Percentiles rank a stretch among this genome's conserved stretches.
Evolutionary conservation across 1,140 invertebrate species (phyloP).

Genomic region (Acyrthosiphon pisum): DNA sequence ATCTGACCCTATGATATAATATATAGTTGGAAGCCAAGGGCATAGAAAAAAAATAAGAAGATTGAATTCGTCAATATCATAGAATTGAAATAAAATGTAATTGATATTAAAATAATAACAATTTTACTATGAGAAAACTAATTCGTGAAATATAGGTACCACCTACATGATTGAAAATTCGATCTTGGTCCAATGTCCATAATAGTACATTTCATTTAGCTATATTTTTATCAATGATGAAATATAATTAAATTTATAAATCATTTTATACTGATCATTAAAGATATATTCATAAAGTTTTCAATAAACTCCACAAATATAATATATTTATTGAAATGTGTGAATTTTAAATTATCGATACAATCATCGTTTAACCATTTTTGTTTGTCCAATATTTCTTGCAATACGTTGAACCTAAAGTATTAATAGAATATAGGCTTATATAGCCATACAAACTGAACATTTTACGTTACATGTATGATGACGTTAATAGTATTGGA

Average conservation of each 20-base stretch:
- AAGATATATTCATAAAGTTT: background rate
- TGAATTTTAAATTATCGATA: background rate
- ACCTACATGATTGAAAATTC: too few relatives aligned
- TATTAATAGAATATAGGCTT: too few relatives aligned
- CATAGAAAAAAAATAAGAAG: too few relatives aligned
- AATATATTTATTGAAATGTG: too few relatives aligned
- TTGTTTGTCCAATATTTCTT: background rate
- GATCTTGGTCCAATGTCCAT: background rate
- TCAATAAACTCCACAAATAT: background rate
- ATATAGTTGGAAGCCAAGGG: too few relatives aligned
- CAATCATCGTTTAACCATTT: background rate
- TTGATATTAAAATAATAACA: too few relatives aligned
- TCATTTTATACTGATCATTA: background rate
- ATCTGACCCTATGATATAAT: too few relatives aligned
- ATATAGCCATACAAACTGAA: too few relatives aligned
- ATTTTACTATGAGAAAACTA: too few relatives aligned
- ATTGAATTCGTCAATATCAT: too few relatives aligned
- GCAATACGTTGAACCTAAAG: background rate
- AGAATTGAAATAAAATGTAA: too few relatives aligned
- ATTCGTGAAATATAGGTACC: too few relatives aligned
- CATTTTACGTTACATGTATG: background rate
- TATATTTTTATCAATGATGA: background rate
- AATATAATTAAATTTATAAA: background rate
- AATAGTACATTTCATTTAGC: background rate
- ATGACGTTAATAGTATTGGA: background rate